Base-by-base conservation (phyloP, 2,797 vertebrate species). In the Chloroceryle inda region DNA sequence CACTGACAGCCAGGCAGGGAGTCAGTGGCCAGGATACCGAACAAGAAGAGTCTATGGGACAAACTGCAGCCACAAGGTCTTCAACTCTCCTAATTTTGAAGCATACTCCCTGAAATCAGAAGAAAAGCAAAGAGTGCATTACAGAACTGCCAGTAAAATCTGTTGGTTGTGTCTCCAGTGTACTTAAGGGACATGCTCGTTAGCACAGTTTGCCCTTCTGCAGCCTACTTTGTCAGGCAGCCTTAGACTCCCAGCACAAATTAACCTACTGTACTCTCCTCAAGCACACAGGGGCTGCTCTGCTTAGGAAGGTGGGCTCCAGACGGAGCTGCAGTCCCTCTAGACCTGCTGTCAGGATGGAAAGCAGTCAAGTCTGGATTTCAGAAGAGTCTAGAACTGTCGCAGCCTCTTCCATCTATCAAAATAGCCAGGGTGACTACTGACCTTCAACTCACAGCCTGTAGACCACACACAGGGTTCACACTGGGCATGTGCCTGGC, bases 401-500 rank as follows among this genome's bases (percentile, higher is more conserved):
- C 1, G 0, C 16, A 64, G 50, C 50, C 18, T 69, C 40, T 61
- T 23, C 33, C 1, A 10, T 21, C 66, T 33, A 64, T 23, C 0
- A 0, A 73, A 82, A 62, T 8, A 81, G 45, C 24, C 45, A 73
- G 24, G 14, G 5, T 20, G n/a, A 37, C 49, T 76, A 33, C 45
- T 12, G 11, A 49, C 18, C 50, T 92, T 52, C 75, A 66, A 24
- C 47, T 73, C 35, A 8, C 5, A 55, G 18, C 18, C 42, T 23
- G n/a, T 4, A 64, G 29, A 35, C 26, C 21, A 55, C 52, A 55
- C 52, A 19, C 2, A 3, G 5, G 12, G 40, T 35, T 23, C 16
- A 40, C 56, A 50, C 4, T 0, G 5, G 40, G 13, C 52, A 42
- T 0, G 1, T 50, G 33, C 24, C 37, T 38, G 42, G 9, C 21